Conservation (phyloP, 2,888 invertebrate genomes). For the Sipha maydis region DNA sequence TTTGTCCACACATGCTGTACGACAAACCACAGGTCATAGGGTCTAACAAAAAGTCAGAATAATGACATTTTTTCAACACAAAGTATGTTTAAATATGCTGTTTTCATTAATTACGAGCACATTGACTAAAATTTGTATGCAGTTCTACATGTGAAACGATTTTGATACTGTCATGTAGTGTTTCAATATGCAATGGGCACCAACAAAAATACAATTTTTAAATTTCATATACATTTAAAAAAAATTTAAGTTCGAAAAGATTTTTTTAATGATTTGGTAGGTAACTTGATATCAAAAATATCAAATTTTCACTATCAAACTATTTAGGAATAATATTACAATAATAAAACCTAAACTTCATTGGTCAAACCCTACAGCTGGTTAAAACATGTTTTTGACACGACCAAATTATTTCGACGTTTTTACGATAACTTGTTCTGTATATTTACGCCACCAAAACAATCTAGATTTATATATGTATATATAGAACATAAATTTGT, state of each 20-base stretch:
- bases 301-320: no score
- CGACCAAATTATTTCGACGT: background rate
- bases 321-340: no score
- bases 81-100: background rate
- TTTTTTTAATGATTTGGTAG: no score
- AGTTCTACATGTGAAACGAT: background rate
- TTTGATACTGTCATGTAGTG: no score
- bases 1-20: background rate
- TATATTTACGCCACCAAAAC: constrained; percentile 43
- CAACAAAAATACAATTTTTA: no score
- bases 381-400: constrained; percentile 38
- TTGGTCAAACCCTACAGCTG: background rate
- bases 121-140: background rate
- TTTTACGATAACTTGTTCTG: constrained; percentile 25
- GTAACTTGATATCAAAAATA: no score
- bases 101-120: constrained; percentile 7
- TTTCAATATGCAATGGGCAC: no score
- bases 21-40: background rate
- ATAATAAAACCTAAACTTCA: background rate
- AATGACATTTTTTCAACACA: constrained; percentile 20
- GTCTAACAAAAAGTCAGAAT: background rate
- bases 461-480: background rate
- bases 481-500: background rate
- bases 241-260: no score
- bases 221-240: no score